Percentiles rank a stretch among this genome's conserved stretches.
Evolutionary conservation across 1,140 invertebrate genomes (phyloP).

Genomic region (Mesaphorura yosii): DNA sequence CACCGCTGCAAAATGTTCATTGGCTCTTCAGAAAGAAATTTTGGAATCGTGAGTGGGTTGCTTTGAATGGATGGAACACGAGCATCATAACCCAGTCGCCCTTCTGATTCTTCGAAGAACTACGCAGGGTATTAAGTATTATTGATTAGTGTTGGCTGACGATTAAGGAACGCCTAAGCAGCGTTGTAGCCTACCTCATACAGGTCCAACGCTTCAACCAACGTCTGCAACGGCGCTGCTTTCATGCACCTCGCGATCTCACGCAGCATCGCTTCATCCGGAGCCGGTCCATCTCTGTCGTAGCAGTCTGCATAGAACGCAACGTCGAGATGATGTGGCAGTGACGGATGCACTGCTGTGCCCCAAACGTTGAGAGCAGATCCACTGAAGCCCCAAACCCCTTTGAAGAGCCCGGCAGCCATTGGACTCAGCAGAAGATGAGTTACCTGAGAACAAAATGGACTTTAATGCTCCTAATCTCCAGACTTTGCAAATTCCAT

Average conservation of each 20-base stretch:
- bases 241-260: too few species aligned
- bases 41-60: background rate
- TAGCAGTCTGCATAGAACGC: background rate
- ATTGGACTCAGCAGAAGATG: background rate
- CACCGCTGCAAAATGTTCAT: background rate
- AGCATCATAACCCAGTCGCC: constrained; percentile 3
- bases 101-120: background rate
- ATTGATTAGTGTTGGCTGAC: too few species aligned
- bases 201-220: background rate
- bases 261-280: too few species aligned
- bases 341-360: background rate
- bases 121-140: background rate
- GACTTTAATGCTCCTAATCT: background rate
- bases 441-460: background rate
- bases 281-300: background rate
- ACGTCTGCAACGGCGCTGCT: background rate
- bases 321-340: background rate
- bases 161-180: too few species aligned
- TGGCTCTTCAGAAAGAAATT: background rate
- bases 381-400: constrained; percentile 3
- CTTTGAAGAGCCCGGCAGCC: background rate
- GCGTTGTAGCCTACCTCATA: too few species aligned
- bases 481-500: background rate
- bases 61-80: constrained; percentile 7
- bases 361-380: background rate